Base-by-base conservation (phyloP, 1,140 invertebrate genomes). In the Drosophila albomicans region DNA sequence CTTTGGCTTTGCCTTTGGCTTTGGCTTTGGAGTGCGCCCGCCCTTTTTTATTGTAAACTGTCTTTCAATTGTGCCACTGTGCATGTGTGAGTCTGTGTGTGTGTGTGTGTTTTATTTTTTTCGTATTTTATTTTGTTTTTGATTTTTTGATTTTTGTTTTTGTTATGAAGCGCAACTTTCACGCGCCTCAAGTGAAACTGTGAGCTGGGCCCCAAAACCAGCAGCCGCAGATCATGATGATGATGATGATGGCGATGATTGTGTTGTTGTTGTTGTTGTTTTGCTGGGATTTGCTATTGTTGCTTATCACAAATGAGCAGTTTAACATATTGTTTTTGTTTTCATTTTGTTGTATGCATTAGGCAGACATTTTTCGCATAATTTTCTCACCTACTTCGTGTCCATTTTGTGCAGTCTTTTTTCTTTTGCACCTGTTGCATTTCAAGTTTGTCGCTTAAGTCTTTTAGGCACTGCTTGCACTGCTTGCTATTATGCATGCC, bases 181-280 rank as follows among this genome's bases (percentile, higher is more conserved):
- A 88, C 84, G 84, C 85, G 85, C 78, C 77, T 81, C 85, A 66
- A 88, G 84, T 88, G 84, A 88, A 88, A 88, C 80, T 79, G 85
- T 89, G 52, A 84, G 78, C 56, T 66, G 52, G 81, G 49, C 67
- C 46, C 62, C 65, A 79, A 81, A 74, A 72, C 43, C 16, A 38
- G 10, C 73, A 73, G 57, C 52, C 20, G 61, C 61, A 49, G 16
- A 25, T 25, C 59, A 8, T 65, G 32, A 8, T 61, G 41, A 16
- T 46, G 41, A 8, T 35, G 52, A n/a, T 13, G 13, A 2, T 57
- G 52, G 1, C 5, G 30, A 5, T 32, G 30, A 6, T 38, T 7
- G 11, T 30, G 6, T 16, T 35, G 38, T 25, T 61, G 38, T 25
- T 61, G 38, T 25, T 61, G 30, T 25, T 62, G 46, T 46, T 25